phyloP scores from a whole-genome alignment of 2,113 vertebrate species.

The Podarcis cretensis region DNA sequence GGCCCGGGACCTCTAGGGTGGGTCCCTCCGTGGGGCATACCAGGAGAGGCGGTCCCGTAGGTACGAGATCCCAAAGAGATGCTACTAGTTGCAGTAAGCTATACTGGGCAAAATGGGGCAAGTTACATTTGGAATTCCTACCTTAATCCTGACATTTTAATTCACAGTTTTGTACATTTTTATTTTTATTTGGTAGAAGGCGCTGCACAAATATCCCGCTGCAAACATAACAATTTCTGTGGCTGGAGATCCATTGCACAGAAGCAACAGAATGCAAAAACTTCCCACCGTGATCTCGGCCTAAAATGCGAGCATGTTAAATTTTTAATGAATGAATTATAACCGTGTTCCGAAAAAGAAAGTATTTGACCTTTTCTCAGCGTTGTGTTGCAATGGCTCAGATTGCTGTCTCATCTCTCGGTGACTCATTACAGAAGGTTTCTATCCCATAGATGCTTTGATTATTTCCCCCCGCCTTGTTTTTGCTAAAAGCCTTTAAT shows the following conservation, averaged over 20 bases:
- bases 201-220: neutral
- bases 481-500: neutral
- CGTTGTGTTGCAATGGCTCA: conserved; percentile 16
- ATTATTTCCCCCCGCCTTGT: neutral
- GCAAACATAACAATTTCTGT: neutral
- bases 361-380: conserved; percentile 45
- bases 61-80: neutral
- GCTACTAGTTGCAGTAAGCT: neutral
- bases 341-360: conserved; percentile 49
- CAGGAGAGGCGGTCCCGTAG: no score
- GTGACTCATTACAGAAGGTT: conserved; percentile 43
- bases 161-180: no score
- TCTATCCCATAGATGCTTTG: conserved; percentile 26
- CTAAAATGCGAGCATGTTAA: conserved; percentile 33
- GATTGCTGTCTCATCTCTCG: conserved; percentile 44
- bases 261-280: conserved; percentile 20
- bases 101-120: neutral
- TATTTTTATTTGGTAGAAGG: neutral
- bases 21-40: no score
- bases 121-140: no score
- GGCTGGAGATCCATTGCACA: neutral
- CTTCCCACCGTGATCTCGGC: neutral
- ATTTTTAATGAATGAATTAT: conserved; percentile 72
- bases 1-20: no score
- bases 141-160: neutral